Evolutionary conservation across 2,888 invertebrate genomes (phyloP), one percentile per base, ranked within the genome.

Genomic region (Ennomos erosarius): DNA sequence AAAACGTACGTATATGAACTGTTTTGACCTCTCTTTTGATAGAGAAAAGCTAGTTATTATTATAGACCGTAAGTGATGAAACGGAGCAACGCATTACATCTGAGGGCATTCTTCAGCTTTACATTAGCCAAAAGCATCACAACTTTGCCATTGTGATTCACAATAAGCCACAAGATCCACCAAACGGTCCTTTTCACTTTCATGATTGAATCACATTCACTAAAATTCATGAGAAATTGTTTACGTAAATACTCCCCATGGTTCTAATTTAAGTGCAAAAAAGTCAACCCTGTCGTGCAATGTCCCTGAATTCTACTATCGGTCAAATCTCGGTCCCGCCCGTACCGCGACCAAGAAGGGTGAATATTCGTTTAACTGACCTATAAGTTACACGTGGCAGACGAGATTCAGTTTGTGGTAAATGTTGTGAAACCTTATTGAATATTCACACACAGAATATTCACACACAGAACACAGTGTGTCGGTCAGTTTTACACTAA

Each of bases 301-400:
- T 65, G 62, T 68, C 70, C 68, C 69, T 70, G 64, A 69, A 66
- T 68, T 65, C 68, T 47, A 73, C 78, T 86, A 87, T 86, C 87
- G 85, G 87, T 85, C 82, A 82, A 69, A 87, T 87, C 85, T 84
- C 61, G 55, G 85, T 84, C 74, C 83, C 79, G 78, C 74, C 78
- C 82, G 82, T 82, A 75, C 81, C 80, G 59, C 59, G 49, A 77
- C 73, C 71, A 68, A 53, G 51, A 16, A 75, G 81, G 88, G 82
- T 88, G 85, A 88, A 88, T 70, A 85, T 67, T 75, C 88, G 80
- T 75, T 81, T 88, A 86, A 88, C 81, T 86, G 83, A 88, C 85
- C 87, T 81, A 84, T 80, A 81, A 72, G 69, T n/a, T n/a, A 55
- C 68, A 9, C 10, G n/a, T 9, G 5, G 48, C 44, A 61, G 51